These are phyloP conservation scores for Drosophila silvestris DNA, from an alignment of 2,888 invertebrate genomes.

Conservation along the genomic window DNA sequence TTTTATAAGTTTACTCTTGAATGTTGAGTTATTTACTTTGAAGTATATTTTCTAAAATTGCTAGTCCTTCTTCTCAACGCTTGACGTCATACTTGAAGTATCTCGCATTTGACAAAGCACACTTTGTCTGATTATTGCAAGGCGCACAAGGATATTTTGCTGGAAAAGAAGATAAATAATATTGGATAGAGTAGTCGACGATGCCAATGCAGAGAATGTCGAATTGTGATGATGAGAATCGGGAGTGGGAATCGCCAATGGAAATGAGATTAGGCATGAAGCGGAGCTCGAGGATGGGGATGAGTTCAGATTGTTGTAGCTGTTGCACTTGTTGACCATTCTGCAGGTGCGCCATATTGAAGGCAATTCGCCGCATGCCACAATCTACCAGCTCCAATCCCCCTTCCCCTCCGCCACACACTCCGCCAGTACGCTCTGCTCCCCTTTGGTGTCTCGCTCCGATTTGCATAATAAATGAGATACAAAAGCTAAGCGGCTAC, in stretches of 20 bases:
- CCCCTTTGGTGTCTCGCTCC: conserved; percentile 38
- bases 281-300: background rate
- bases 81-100: background rate
- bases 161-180: background rate
- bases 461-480: conserved; percentile 80
- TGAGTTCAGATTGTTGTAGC: conserved; percentile 40
- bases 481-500: conserved; percentile 78
- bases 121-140: background rate
- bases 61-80: background rate
- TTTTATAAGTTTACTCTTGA: background rate
- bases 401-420: background rate
- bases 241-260: background rate
- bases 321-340: conserved; percentile 55
- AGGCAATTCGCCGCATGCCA: conserved; percentile 20
- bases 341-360: conserved; percentile 26
- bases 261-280: background rate
- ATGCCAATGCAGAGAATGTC: background rate
- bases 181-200: background rate
- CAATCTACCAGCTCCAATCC: background rate
- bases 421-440: background rate
- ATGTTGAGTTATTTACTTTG: background rate
- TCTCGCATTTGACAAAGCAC: background rate
- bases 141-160: background rate
- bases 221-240: background rate
- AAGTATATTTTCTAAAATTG: background rate